A percentile compares a stretch with the other conserved stretches of the same genome.
phyloP scores from a whole-genome alignment of 2,797 vertebrate genomes.

The Diplodus puntazzo region DNA sequence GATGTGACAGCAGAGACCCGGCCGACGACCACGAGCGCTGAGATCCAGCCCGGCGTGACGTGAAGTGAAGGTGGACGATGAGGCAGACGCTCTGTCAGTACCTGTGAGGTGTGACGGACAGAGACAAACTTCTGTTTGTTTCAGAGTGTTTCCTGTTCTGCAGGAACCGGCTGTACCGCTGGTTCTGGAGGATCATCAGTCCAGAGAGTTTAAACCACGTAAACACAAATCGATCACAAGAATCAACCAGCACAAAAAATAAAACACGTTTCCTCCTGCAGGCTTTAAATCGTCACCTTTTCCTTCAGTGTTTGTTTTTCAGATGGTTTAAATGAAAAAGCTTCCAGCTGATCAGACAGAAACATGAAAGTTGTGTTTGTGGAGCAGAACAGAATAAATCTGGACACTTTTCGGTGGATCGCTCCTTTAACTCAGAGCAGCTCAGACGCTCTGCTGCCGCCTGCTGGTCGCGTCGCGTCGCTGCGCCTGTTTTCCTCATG shows the following conservation, averaged over 20 bases:
- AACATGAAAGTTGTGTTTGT: not conserved
- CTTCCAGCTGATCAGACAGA: not conserved
- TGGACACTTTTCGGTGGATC: not conserved
- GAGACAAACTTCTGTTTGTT: not conserved
- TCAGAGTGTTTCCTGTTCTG: not conserved
- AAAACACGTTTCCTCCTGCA: not conserved
- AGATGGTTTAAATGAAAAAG: not conserved
- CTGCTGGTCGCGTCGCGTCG: not conserved
- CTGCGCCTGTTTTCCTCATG: not conserved
- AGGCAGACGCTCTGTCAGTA: not conserved
- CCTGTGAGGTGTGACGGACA: not conserved
- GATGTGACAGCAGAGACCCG: too few relatives aligned
- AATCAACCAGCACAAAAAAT: not conserved
- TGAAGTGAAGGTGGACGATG: too few relatives aligned
- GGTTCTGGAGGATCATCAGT: not conserved
- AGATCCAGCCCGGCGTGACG: not conserved
- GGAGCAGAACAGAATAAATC: too few relatives aligned
- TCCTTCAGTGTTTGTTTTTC: not conserved
- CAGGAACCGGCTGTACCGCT: not conserved
- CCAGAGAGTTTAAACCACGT: not conserved
- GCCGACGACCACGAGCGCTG: not conserved
- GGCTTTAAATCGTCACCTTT: not conserved
- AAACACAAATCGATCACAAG: not conserved
- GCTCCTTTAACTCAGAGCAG: not conserved
- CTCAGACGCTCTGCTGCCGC: conserved; percentile 28